Base-by-base conservation (phyloP, 2,888 invertebrate species). In the Keiferia lycopersicella region DNA sequence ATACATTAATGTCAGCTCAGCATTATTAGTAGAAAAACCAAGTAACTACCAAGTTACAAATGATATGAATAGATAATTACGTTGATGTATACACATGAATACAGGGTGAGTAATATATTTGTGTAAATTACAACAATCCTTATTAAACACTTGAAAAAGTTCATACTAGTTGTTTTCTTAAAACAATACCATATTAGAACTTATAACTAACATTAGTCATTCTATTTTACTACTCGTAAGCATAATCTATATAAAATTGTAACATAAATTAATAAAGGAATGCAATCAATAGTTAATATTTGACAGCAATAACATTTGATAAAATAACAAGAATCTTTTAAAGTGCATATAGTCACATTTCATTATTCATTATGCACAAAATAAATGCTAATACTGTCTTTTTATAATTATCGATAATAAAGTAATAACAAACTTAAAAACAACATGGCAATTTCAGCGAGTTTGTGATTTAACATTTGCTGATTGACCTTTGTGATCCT, bases 401-500 rank as follows among this genome's bases (percentile, higher is more conserved):
- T 26, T 50, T 1, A 20, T 22, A 26, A 6, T 26, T 26, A 26
- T 26, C 26, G 26, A 26, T 26, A 26, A 4, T 26, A 26, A 51
- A 51, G 1, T 51, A 26, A 56, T n/a, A 26, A 56, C 26, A 30
- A 30, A 30, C 26, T 16, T 30, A 34, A 56, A 56, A 26, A 1
- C n/a, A 34, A 56, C 2, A 56, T 56, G 14, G 16, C 26, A 26
- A 34, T n/a, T n/a, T 53, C 30, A 53, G 12, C 8, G 7, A 30
- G 7, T 14, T n/a, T 56, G 1, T 14, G 10, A 8, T 34, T 14
- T 2, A 48, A 48, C 14, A 41, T 8, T 3, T 26, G 53, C 18
- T 45, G 48, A 6, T 57, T 83, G 85, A 59, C 91, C 92, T 80
- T 89, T 88, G 51, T 75, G 71, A 73, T 91, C 91, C 78, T 83